Conservation (phyloP, 1,140 invertebrate genomes). For the Drosophila novamexicana region DNA sequence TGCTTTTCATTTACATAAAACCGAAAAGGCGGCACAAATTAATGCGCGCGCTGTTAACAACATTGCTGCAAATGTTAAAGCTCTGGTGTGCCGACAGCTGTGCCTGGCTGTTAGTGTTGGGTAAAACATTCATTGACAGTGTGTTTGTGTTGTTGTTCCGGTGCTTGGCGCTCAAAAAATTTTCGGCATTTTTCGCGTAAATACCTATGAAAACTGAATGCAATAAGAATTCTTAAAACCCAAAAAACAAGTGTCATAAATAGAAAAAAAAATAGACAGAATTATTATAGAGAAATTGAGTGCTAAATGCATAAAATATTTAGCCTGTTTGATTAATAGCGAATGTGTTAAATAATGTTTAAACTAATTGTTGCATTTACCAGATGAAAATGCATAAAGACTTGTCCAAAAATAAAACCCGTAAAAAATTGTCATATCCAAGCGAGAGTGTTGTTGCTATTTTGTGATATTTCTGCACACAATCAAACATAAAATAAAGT, state of each 20-base stretch:
- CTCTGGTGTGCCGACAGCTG: constrained; percentile 20
- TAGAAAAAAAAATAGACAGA: constrained; percentile 22
- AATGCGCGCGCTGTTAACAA: constrained; percentile 7
- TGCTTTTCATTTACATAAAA: not conserved
- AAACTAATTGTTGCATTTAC: constrained; percentile 62
- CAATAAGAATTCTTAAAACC: constrained; percentile 31
- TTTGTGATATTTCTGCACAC: constrained; percentile 64
- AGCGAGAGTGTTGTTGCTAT: constrained; percentile 39
- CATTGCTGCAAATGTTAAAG: constrained; percentile 7
- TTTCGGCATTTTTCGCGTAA: constrained; percentile 46
- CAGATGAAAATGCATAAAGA: constrained; percentile 83
- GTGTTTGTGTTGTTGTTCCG: constrained; percentile 58
- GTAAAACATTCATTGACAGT: constrained; percentile 28
- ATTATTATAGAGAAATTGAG: constrained; percentile 10
- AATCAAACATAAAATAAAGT: constrained; percentile 36
- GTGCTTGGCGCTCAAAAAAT: constrained; percentile 69
- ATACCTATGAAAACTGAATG: constrained; percentile 18
- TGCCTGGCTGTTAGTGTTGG: constrained; percentile 26
- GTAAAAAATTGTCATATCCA: constrained; percentile 71
- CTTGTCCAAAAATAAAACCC: constrained; percentile 80
- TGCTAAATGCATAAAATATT: constrained; percentile 20
- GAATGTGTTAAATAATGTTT: constrained; percentile 42
- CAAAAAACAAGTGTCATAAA: constrained; percentile 53
- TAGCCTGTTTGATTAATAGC: not conserved
- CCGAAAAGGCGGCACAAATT: not conserved